Percentiles rank a stretch among this genome's conserved stretches.
These are phyloP conservation scores for Megaptera novaeangliae DNA, from an alignment of 2,113 vertebrate species.

Conservation along the genomic window DNA sequence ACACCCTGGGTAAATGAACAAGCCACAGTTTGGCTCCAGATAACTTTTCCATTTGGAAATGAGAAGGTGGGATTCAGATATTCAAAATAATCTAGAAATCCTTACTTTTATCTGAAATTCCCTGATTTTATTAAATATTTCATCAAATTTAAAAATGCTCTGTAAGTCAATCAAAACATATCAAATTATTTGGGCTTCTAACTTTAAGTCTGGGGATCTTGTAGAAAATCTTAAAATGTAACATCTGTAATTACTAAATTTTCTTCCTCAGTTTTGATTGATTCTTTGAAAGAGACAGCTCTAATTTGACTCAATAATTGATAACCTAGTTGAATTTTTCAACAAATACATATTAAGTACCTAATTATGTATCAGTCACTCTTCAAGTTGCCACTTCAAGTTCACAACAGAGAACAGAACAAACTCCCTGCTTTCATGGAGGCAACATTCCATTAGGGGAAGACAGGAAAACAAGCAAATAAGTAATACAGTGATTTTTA, in stretches of 20 bases:
- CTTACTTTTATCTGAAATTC: background rate
- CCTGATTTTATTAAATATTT: background rate
- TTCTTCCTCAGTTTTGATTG: background rate
- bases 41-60: background rate
- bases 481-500: background rate
- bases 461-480: background rate
- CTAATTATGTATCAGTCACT: background rate
- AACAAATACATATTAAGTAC: background rate
- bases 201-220: background rate
- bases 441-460: no score
- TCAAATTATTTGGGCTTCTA: background rate
- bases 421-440: background rate
- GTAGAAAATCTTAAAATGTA: background rate
- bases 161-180: background rate
- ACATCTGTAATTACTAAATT: background rate
- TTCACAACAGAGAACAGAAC: background rate
- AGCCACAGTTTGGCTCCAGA: background rate
- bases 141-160: background rate
- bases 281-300: background rate
- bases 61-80: background rate
- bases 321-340: background rate
- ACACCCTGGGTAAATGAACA: background rate
- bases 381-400: background rate
- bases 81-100: background rate
- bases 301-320: background rate